Evolutionary conservation across 2,113 vertebrate genomes (phyloP), one percentile per base, ranked within the genome.

Genomic region (Halichoerus grypus): DNA sequence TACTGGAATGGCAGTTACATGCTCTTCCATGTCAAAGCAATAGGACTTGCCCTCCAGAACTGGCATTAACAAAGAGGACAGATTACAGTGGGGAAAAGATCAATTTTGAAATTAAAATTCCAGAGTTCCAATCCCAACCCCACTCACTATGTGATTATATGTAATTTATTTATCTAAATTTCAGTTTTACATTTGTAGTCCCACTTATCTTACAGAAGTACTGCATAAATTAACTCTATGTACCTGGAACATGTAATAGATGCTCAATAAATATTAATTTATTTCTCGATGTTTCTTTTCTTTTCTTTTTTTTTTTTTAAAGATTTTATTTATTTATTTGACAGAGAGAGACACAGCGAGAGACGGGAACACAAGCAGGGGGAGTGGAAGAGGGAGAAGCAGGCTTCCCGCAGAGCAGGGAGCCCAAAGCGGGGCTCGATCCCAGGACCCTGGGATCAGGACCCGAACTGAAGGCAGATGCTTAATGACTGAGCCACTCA

Each of bases 91-190:
- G 39, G 10, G 84, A 83, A 91, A 91, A 9, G 28, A 36, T 82
- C 33, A 86, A 83, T 79, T 95, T 85, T 91, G 33, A 93, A 96
- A 80, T 71, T 79, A 74, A 84, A 93, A 93, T 67, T 72, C 53
- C 69, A 53, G 4, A 91, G 42, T 86, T 46, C 24, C 92, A 85
- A 91, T 72, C 59, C 53, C 36, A 95, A 61, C 61, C 51, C 59
- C 36, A 92, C 4, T 85, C 8, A 89, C n/a, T 22, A 49, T 53
- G 55, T 39, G 5, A 88, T 39, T 7, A 83, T 46, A 91, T 1
- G 10, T 80, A 84, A 91, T 36, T 91, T 42, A 63, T 9, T 33
- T 90, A 81, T 33, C 51, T 51, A 14, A 94, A 51, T 15, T 55
- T 93, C 24, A 33, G 46, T 76, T 42, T 93, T 76, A 69, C 33